A percentile compares a stretch with the other conserved stretches of the same genome.
Evolutionary conservation across 2,888 invertebrate species (phyloP).

Genomic region (Stegana nigrithorax): DNA sequence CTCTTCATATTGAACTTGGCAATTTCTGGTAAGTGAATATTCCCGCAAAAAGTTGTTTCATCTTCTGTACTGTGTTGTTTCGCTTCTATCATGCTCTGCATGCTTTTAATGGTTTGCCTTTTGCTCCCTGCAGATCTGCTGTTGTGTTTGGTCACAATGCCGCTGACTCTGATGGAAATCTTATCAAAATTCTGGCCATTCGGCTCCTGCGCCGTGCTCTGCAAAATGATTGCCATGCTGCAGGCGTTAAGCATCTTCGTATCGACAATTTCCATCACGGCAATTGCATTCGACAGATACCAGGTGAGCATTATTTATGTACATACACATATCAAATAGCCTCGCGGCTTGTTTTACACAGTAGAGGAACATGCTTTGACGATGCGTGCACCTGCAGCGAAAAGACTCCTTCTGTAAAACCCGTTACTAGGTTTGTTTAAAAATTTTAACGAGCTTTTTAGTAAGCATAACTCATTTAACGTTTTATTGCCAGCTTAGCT

Average conservation of each 20-base stretch:
- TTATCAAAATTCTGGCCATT: constrained; percentile 88
- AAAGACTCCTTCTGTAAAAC: too few species aligned
- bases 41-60: constrained; percentile 3
- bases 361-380: too few species aligned
- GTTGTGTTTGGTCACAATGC: constrained; percentile 90
- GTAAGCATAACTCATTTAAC: too few species aligned
- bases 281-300: constrained; percentile 87
- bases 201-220: constrained; percentile 78
- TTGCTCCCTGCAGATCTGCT: constrained; percentile 74
- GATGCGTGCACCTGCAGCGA: too few species aligned
- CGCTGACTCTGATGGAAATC: constrained; percentile 88
- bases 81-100: not conserved
- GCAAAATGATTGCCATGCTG: constrained; percentile 87
- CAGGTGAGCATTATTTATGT: constrained; percentile 72
- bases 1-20: constrained; percentile 94
- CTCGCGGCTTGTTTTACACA: too few species aligned
- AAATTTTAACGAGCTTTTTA: too few species aligned
- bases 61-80: constrained; percentile 3
- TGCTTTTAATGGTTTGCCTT: constrained; percentile 7
- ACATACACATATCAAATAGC: too few species aligned
- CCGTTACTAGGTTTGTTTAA: too few species aligned
- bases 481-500: too few species aligned
- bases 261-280: constrained; percentile 92
- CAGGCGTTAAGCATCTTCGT: constrained; percentile 94
- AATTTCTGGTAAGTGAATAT: constrained; percentile 71